Evolutionary conservation across 2,888 invertebrate species (phyloP), one percentile per base, ranked within the genome.

Genomic region (Drosophila parthenogenetica): DNA sequence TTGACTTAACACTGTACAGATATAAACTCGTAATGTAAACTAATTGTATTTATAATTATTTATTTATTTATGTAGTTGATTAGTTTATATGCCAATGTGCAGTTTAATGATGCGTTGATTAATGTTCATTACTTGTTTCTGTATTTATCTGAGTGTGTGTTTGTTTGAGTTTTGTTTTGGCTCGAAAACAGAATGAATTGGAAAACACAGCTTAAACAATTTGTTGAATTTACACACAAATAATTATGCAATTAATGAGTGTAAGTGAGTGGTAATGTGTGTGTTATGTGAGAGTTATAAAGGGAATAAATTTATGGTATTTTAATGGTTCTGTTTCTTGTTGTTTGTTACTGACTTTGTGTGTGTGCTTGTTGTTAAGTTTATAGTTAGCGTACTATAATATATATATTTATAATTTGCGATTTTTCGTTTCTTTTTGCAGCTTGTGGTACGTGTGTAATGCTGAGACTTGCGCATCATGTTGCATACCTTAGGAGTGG

Each of bases 391-490:
- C 79, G 80, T 89, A 87, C 63, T 80, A 77, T 86, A 81, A 80
- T 84, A 79, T 76, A 63, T 86, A 76, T 90, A 86, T 81, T 89
- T 84, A 87, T 89, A 84, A 86, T 73, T 81, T 85, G 85, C 83
- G 79, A 87, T 79, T 77, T 79, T 79, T 79, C 75, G 79, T 87
- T 77, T 78, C 89, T 89, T 89, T 83, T 70, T 91, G 72, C 77
- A 81, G 77, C 76, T 75, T 80, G 90, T 81, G 88, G 88, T 81
- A 81, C 82, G 69, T 81, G 49, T 73, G 68, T 81, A 78, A 78
- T 82, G 77, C 81, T 78, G 66, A 71, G 72, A 83, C 68, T 77
- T 85, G 83, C 90, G 91, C 92, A 92, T 92, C 92, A 91, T 91
- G 91, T 91, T 90, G 92, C 91, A 78, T 92, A 92, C 69, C 91